Evolutionary conservation across 2,797 vertebrate species (phyloP).

Genomic region (Salarias fasciatus): DNA sequence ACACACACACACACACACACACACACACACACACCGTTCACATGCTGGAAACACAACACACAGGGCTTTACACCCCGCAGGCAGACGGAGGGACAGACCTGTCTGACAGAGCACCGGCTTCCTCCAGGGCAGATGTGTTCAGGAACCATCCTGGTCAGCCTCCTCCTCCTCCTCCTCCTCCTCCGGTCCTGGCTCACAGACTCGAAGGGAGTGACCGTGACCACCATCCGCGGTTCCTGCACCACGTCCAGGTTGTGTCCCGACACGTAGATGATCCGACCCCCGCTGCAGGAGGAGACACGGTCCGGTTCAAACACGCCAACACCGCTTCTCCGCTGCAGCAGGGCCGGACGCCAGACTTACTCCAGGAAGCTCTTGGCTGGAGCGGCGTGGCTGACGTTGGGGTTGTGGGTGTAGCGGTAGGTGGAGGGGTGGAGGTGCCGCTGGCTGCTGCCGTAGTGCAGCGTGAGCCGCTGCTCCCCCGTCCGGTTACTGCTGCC

Average conservation of each 20-base stretch:
- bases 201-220: slow-evolving; percentile 79
- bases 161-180: slow-evolving; percentile 46
- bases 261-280: slow-evolving; percentile 86
- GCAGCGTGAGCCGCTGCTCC: slow-evolving; percentile 85
- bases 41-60: slow-evolving; percentile 1
- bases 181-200: slow-evolving; percentile 50
- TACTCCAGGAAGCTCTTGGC: slow-evolving; percentile 91
- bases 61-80: too few species aligned
- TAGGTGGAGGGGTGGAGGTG: slow-evolving; percentile 82
- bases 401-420: slow-evolving; percentile 90
- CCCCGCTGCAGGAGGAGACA: slow-evolving; percentile 82
- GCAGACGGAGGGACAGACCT: slow-evolving; percentile 62
- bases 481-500: slow-evolving; percentile 84
- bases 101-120: slow-evolving; percentile 78
- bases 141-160: slow-evolving; percentile 76
- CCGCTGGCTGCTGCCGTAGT: slow-evolving; percentile 85
- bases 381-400: slow-evolving; percentile 88
- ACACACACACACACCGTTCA: background rate
- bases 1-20: background rate
- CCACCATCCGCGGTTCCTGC: slow-evolving; percentile 90
- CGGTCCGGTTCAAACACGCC: background rate
- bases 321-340: slow-evolving; percentile 93
- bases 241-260: slow-evolving; percentile 95
- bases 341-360: slow-evolving; percentile 13
- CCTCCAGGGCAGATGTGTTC: slow-evolving; percentile 78